Percentiles rank a stretch among this genome's conserved stretches.
These are phyloP conservation scores for Luffia ferchaultella DNA, from an alignment of 2,888 invertebrate genomes.

Conservation along the genomic window DNA sequence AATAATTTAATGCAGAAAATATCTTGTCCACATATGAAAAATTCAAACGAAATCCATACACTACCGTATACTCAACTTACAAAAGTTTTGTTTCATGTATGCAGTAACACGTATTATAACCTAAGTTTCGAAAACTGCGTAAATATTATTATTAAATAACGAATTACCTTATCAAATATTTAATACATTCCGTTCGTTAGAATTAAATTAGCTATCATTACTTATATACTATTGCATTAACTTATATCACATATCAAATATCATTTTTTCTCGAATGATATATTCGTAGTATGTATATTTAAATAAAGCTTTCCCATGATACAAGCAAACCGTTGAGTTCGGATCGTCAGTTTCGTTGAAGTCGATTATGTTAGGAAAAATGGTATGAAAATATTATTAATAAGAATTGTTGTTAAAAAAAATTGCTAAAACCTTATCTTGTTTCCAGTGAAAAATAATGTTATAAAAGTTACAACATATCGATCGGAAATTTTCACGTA, in stretches of 20 bases:
- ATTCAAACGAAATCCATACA: too few species aligned
- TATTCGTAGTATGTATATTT: conserved; percentile 34
- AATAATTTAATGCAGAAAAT: too few species aligned
- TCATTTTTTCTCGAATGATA: conserved; percentile 47
- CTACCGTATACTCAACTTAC: too few species aligned
- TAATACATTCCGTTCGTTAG: conserved; percentile 29
- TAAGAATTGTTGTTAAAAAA: conserved; percentile 6
- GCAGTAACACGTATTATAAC: too few species aligned
- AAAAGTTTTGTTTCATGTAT: too few species aligned
- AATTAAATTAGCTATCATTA: conserved; percentile 29
- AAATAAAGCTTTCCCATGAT: conserved; percentile 23
- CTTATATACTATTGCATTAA: conserved; percentile 33
- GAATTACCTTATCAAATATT: conserved; percentile 17
- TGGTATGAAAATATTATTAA: not conserved
- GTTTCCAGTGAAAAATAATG: too few species aligned
- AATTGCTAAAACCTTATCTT: too few species aligned
- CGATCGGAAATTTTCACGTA: too few species aligned
- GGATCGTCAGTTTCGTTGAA: conserved; percentile 27
- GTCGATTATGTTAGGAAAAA: conserved; percentile 2
- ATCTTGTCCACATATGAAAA: too few species aligned
- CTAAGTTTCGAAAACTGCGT: conserved; percentile 6
- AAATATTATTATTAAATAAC: conserved; percentile 6
- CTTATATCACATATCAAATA: conserved; percentile 61
- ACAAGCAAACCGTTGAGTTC: conserved; percentile 37
- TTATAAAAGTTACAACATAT: too few species aligned